These are phyloP conservation scores for Drosophila saltans DNA, from an alignment of 1,140 invertebrate species.

Conservation along the genomic window DNA sequence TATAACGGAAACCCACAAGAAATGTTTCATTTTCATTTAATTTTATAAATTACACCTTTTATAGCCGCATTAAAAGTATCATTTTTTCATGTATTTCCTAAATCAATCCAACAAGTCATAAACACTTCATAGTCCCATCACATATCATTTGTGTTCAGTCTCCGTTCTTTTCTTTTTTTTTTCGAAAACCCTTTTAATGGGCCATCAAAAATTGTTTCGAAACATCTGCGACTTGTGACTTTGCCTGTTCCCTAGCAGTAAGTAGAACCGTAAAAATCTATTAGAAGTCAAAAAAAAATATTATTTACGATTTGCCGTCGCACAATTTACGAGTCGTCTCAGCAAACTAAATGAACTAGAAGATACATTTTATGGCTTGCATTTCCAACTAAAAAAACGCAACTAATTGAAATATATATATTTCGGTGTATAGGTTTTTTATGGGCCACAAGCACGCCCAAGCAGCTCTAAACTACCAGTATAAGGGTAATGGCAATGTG, in stretches of 20 bases:
- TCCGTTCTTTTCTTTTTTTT: neutral
- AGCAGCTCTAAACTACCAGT: conserved; percentile 7
- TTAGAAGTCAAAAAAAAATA: conserved; percentile 64
- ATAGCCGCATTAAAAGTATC: neutral
- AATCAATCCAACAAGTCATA: conserved; percentile 9
- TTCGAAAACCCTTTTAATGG: conserved; percentile 28
- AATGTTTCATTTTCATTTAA: neutral
- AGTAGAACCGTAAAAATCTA: conserved; percentile 53
- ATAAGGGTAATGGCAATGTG: conserved; percentile 49
- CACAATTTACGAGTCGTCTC: conserved; percentile 71
- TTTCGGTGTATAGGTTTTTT: conserved; percentile 51
- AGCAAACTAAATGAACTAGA: conserved; percentile 62
- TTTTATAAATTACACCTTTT: neutral
- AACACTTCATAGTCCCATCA: neutral
- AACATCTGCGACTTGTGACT: conserved; percentile 56
- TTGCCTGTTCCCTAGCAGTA: neutral
- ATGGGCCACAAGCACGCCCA: conserved; percentile 55
- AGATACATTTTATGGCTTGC: conserved; percentile 62
- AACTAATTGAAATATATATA: conserved; percentile 80
- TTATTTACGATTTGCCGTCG: conserved; percentile 71
- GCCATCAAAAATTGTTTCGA: conserved; percentile 25
- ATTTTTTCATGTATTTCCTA: neutral
- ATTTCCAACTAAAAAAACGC: conserved; percentile 56
- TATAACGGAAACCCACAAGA: neutral
- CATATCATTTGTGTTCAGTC: neutral